Evolutionary conservation across 2,888 invertebrate species (phyloP), one percentile per base, ranked within the genome.

Genomic region (Drosophila silvestris): DNA sequence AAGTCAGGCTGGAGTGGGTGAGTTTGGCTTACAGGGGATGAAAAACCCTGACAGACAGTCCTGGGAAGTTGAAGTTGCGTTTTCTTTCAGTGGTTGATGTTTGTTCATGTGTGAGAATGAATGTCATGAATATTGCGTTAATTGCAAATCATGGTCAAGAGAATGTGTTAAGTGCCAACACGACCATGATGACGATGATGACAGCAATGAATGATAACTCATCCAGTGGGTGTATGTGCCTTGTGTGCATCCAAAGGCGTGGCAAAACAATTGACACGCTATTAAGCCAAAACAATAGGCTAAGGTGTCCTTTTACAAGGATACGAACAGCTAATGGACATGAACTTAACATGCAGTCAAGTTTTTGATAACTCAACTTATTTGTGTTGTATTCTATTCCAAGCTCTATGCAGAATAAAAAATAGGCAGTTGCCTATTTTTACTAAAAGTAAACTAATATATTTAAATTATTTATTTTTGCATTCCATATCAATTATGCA

Each of bases 61-160:
- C 72, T 85, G 82, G 72, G 71, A 70, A 74, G 70, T 69, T 64
- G 50, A 70, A 52, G 57, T 62, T 57, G 61, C 50, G 54, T 69
- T 66, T 51, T 50, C 70, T 63, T 61, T 58, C 35, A 50, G 78
- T 74, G 74, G 79, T 79, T 67, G 61, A 32, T 70, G 70, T 62
- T 70, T 79, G 88, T 51, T 93, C 93, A 92, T 92, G 93, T 93
- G 93, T 92, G 92, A 92, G 92, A 92, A 47, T 47, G 47, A 92
- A 86, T 85, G 88, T 91, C 90, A 91, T 92, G 92, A 92, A 92
- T 92, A 92, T 91, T 92, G 90, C 88, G 91, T 92, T 93, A 92
- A 93, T 93, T 92, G 91, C 85, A 92, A 91, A 91, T 92, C 92
- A 90, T 86, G 89, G 87, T 83, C 83, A 90, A 89, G 89, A 83